Evolutionary conservation across 2,888 invertebrate genomes (phyloP), one percentile per base, ranked within the genome.

Genomic region (Dusona sp.): DNA sequence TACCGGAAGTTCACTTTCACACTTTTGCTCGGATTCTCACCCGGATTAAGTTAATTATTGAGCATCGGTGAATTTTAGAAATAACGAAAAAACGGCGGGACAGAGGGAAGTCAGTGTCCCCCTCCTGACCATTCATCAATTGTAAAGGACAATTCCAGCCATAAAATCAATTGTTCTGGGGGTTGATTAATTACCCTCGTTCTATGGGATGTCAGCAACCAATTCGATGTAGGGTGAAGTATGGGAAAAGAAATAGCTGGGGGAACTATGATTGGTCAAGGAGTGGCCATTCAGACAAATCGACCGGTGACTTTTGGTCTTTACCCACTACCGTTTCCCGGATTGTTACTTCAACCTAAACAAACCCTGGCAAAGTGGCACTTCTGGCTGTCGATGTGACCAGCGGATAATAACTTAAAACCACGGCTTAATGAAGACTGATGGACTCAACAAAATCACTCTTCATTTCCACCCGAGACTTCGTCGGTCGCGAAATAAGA

Each of bases 361-460:
- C 25, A 48, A 67, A 33, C 57, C 11, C 68, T 19, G 29, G 29
- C 73, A 78, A 33, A 42, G 19, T 48, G 57, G 7, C 45, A 57
- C 54, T 13, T 22, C 64, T 57, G 36, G 22, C 75, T 38, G 80
- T 25, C 8, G 61, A 70, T 54, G 61, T 72, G 45, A 57, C 74
- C 54, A 19, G n/a, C 29, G 25, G 61, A 73, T 68, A 78, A 74
- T 42, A 83, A 83, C 72, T 70, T 82, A 64, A 79, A 68, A 80
- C 78, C 79, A 65, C 78, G 84, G 87, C 74, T 83, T 88, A 88
- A 89, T 88, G 84, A 79, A 85, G 88, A 90, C 90, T 90, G 88
- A 89, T 88, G 79, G 87, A 80, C 78, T 68, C 80, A 79, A 80
- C 81, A 86, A 88, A 89, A 88, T 89, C 85, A 88, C 86, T 89